Evolutionary conservation across 2,888 invertebrate genomes (phyloP).

Genomic region (Cheilosia grossa): DNA sequence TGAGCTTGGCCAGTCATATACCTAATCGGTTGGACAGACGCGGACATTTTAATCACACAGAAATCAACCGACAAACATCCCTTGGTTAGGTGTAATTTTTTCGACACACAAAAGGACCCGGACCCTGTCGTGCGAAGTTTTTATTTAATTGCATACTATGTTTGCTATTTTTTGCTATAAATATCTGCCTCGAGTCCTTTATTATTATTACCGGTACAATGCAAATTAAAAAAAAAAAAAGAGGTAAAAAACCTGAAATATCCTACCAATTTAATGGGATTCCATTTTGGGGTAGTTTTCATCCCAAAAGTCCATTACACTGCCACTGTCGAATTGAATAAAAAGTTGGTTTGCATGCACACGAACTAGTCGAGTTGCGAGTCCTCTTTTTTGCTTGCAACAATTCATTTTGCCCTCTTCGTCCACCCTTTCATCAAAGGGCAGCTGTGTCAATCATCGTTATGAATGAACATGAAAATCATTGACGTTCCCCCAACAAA

Average conservation of each 20-base stretch:
- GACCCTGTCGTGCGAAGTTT: constrained; percentile 30
- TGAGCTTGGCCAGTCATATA: constrained; percentile 27
- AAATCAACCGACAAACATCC: constrained; percentile 37
- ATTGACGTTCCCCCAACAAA: constrained; percentile 48
- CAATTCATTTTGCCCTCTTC: constrained; percentile 42
- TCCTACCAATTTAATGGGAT: constrained; percentile 52
- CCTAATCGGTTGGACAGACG: not conserved
- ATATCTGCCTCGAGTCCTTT: constrained; percentile 26
- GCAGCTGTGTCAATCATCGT: constrained; percentile 74
- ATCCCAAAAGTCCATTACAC: constrained; percentile 50
- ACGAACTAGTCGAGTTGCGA: constrained; percentile 11
- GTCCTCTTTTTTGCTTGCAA: constrained; percentile 38
- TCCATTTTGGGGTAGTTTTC: constrained; percentile 10
- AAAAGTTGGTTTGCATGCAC: constrained; percentile 24
- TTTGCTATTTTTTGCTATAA: constrained; percentile 11
- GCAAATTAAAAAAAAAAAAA: constrained; percentile 2
- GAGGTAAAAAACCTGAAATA: constrained; percentile 48
- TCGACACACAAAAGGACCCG: not conserved
- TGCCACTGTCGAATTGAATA: constrained; percentile 56
- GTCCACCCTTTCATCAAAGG: constrained; percentile 29
- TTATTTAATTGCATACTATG: constrained; percentile 37
- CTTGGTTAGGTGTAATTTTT: constrained; percentile 15
- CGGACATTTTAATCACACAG: constrained; percentile 44
- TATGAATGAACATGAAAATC: constrained; percentile 73
- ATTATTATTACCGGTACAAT: constrained; percentile 29